Conservation (phyloP, 1,140 invertebrate species). For the Dreissena polymorpha region DNA sequence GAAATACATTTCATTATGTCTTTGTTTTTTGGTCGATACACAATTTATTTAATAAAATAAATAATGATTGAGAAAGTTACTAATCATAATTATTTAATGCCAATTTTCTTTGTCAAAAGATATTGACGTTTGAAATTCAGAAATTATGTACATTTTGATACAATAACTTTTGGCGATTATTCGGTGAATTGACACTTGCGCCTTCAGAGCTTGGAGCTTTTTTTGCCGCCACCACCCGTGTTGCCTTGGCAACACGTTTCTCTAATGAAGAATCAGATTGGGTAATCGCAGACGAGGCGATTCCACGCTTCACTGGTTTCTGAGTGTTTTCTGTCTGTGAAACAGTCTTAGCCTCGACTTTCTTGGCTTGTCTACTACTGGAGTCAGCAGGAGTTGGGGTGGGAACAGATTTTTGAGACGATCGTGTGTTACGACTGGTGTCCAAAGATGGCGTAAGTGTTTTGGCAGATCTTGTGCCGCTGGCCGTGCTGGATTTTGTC, state of each 20-base stretch:
- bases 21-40: too few relatives aligned
- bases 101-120: too few relatives aligned
- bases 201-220: not conserved
- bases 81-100: too few relatives aligned
- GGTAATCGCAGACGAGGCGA: not conserved
- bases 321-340: not conserved
- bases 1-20: too few relatives aligned
- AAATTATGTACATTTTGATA: too few relatives aligned
- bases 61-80: too few relatives aligned
- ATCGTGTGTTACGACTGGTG: not conserved
- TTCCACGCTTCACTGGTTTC: not conserved
- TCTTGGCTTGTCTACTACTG: not conserved
- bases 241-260: not conserved
- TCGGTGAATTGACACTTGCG: not conserved
- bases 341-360: not conserved
- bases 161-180: too few relatives aligned
- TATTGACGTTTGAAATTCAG: too few relatives aligned
- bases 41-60: too few relatives aligned
- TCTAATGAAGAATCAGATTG: slow-evolving; percentile 24
- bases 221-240: not conserved
- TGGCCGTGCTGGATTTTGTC: not conserved
- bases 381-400: not conserved
- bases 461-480: not conserved
- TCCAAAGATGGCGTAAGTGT: not conserved
- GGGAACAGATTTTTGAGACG: too few relatives aligned